These are phyloP conservation scores for Pseudonaja textilis DNA, from an alignment of 2,113 vertebrate genomes.

Conservation along the genomic window DNA sequence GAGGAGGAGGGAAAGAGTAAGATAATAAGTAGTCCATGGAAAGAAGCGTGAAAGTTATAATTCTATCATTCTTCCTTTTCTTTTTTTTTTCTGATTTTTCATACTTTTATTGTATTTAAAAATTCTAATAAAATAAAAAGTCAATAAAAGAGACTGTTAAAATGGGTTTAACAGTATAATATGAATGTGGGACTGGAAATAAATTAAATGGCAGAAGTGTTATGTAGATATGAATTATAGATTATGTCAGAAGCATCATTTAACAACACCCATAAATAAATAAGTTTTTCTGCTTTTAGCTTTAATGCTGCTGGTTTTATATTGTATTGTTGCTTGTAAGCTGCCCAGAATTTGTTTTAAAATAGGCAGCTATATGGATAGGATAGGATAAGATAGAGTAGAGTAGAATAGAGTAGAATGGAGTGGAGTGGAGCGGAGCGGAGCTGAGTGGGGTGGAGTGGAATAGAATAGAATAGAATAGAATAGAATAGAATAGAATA, in stretches of 20 bases:
- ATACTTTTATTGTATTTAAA: background rate
- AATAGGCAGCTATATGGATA: background rate
- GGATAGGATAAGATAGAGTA: too few relatives aligned
- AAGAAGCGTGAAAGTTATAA: background rate
- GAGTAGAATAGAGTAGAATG: rapidly evolving
- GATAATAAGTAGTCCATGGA: background rate
- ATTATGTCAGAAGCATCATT: background rate
- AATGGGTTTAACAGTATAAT: background rate
- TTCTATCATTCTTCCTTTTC: background rate
- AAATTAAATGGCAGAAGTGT: background rate
- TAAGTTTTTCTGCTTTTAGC: background rate
- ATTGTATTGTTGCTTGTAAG: background rate
- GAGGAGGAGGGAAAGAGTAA: background rate
- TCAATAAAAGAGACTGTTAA: background rate
- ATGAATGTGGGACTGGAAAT: background rate
- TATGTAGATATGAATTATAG: background rate
- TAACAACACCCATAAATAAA: background rate
- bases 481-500: too few relatives aligned
- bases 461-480: too few relatives aligned
- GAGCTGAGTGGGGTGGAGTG: rapidly evolving
- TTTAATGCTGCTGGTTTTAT: background rate
- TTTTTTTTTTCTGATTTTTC: background rate
- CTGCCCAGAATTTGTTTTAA: background rate
- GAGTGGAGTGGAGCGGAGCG: too few relatives aligned
- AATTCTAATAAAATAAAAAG: background rate